Evolutionary conservation across 2,113 vertebrate genomes (phyloP).

Genomic region (Galemys pyrenaicus): DNA sequence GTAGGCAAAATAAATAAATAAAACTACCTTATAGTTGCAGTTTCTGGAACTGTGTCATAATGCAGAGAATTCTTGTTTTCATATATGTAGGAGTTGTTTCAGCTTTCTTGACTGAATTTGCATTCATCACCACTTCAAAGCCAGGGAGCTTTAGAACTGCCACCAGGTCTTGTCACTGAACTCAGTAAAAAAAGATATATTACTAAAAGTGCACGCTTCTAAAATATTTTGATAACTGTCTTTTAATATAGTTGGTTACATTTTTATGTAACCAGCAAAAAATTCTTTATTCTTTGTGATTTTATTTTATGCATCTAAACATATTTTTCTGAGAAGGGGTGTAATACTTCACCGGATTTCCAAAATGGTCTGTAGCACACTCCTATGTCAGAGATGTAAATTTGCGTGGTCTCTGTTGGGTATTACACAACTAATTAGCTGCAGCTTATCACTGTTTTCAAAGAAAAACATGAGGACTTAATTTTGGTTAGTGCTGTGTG

Average conservation of each 20-base stretch:
- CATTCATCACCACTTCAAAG: neutral
- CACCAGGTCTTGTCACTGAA: neutral
- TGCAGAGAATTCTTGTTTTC: neutral
- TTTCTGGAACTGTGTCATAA: neutral
- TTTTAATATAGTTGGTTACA: neutral
- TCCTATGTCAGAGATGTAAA: neutral
- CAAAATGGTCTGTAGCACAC: neutral
- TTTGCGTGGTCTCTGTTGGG: neutral
- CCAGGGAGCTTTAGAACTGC: neutral
- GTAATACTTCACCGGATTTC: neutral
- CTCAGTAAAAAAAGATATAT: neutral
- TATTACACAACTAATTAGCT: neutral
- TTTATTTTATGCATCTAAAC: conserved; percentile 12
- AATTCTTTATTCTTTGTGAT: neutral
- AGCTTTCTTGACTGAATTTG: neutral
- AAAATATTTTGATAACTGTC: neutral
- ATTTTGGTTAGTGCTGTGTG: neutral
- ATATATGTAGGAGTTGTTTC: neutral
- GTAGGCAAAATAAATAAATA: neutral
- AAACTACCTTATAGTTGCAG: neutral
- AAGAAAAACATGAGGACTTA: neutral
- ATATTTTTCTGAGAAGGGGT: neutral
- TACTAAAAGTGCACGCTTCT: neutral
- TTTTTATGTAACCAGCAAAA: no score
- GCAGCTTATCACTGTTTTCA: neutral